Conservation (phyloP, 2,797 vertebrate genomes). For the Xenopus petersii region DNA sequence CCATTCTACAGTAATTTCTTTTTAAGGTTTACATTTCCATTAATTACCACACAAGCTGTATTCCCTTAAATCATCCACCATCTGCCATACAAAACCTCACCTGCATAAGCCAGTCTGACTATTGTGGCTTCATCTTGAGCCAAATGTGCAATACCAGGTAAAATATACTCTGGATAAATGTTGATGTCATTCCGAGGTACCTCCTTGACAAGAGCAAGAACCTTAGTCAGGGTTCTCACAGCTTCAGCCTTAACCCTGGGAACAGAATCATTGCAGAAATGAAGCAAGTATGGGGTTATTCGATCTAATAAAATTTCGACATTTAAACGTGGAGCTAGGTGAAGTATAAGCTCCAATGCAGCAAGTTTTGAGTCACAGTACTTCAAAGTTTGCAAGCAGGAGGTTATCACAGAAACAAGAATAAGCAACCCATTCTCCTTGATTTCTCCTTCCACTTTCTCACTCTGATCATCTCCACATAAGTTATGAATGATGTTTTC, state of each 20-base stretch:
- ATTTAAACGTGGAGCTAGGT: conserved; percentile 80
- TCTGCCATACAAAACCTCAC: conserved; percentile 62
- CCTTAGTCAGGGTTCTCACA: conserved; percentile 87
- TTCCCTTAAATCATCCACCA: too few relatives aligned
- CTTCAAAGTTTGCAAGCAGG: conserved; percentile 91
- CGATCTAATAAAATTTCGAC: conserved; percentile 92
- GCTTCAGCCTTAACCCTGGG: conserved; percentile 92
- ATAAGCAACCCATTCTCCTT: conserved; percentile 90
- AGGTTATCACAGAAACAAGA: conserved; percentile 91
- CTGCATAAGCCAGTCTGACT: conserved; percentile 92
- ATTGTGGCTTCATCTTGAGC: conserved; percentile 96
- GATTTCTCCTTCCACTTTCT: conserved; percentile 67
- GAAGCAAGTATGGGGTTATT: conserved; percentile 91
- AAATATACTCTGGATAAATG: conserved; percentile 96
- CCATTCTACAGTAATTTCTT: too few relatives aligned
- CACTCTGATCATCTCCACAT: conserved; percentile 71
- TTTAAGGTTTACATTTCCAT: too few relatives aligned
- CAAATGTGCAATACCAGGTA: conserved; percentile 93
- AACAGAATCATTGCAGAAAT: conserved; percentile 89
- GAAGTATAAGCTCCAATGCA: conserved; percentile 87
- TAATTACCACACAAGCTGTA: too few relatives aligned
- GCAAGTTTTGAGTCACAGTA: conserved; percentile 95
- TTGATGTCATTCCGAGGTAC: conserved; percentile 95
- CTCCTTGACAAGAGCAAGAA: conserved; percentile 93
- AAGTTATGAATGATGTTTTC: conserved; percentile 93